Conservation (phyloP, 2,797 vertebrate species). For the Ctenochaetus hawaiiensis region DNA sequence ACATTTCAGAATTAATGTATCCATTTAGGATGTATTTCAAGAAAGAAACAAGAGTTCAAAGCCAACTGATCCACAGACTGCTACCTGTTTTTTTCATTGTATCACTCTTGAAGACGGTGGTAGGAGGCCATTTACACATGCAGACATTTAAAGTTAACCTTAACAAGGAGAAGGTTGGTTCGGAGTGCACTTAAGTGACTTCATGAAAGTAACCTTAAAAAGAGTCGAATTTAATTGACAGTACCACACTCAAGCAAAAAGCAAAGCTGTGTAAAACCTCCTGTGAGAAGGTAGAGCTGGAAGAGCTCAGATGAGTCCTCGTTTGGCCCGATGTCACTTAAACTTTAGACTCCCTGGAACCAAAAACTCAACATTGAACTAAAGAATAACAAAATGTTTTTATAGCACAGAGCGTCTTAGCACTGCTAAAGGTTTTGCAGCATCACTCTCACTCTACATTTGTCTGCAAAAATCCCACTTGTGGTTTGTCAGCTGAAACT, state of each 20-base stretch:
- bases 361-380: not conserved
- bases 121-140: conserved; percentile 11
- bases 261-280: conserved; percentile 40
- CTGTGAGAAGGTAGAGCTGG: not conserved
- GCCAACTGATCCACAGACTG: not conserved
- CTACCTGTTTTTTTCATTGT: conserved; percentile 9
- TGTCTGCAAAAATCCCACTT: not conserved
- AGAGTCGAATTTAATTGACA: conserved; percentile 19
- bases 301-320: not conserved
- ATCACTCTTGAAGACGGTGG: conserved; percentile 3
- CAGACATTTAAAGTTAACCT: conserved; percentile 31
- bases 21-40: conserved; percentile 11
- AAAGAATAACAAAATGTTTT: not conserved
- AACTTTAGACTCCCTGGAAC: not conserved
- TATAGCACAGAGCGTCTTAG: not conserved
- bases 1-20: conserved; percentile 5
- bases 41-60: conserved; percentile 16
- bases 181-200: conserved; percentile 23
- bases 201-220: conserved; percentile 7
- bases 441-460: conserved; percentile 11
- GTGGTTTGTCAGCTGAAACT: not conserved
- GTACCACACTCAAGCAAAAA: conserved; percentile 33
- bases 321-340: not conserved
- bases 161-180: conserved; percentile 18
- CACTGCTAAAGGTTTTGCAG: too few relatives aligned